Base-by-base conservation (phyloP, 1,140 invertebrate genomes). In the Idris sp. region DNA sequence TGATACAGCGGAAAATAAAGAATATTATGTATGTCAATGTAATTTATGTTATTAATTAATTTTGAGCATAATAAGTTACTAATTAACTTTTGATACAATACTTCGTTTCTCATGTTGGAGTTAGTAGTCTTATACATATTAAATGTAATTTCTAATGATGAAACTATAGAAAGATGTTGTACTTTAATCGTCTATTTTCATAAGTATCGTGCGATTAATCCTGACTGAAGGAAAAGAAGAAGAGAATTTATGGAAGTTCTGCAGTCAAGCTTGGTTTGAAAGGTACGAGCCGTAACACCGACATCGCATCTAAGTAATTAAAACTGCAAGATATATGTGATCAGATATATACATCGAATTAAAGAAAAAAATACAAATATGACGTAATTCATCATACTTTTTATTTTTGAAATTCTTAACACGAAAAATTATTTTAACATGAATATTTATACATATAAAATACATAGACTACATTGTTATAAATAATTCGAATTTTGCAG, bases 221-320 rank as follows among this genome's bases (percentile, higher is more conserved):
- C 51, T 19, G 19, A 62, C 49, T 64, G 15, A 61, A 33, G 49
- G 68, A 54, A 62, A 71, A 71, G 59, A 72, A 56, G 43, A 44
- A 44, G 28, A 44, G 33, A 58, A 73, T 73, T 73, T 73, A 73
- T 73, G 59, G 58, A 62, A 49, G 56, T 56, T 68, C 43, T 28
- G 33, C 41, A 68, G 72, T 30, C 36, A 28, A 51, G 62, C 46
- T 25, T 15, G 22, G 40, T 38, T 22, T 61, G 54, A 41, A 44
- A 68, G 33, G 53, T 30, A 41, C 16, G 16, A n/a, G 44, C 19
- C 14, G 38, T 59, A 56, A 38, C 22, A 16, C 65, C 53, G 44
- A 76, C 61, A 54, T 48, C 30, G 73, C 65, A 64, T 62, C 31
- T 56, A 61, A 71, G 74, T 76, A 71, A 76, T 76, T 76, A 76